Base-by-base conservation (phyloP, 2,797 vertebrate species). In the Dallia pectoralis region DNA sequence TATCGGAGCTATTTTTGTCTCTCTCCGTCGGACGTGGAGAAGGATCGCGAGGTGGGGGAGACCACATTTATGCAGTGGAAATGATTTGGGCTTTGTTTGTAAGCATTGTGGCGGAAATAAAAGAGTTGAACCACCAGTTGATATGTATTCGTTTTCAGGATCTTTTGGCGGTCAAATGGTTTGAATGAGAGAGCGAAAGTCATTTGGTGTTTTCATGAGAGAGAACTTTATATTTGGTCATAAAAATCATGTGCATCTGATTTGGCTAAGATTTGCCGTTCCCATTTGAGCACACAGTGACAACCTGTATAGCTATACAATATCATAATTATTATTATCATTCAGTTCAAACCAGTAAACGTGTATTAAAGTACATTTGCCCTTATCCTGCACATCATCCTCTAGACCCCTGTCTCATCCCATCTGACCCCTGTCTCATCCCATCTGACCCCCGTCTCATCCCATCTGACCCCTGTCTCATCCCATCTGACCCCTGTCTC, bases 231-330 rank as follows among this genome's bases (percentile, higher is more conserved):
- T 88, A 71, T 81, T 19, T 72, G 72, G 63, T 83, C 75, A 85
- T 85, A 63, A 74, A 86, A 85, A 87, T 89, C 90, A 90, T 88
- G 88, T 81, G 85, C 44, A 27, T 86, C 75, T 90, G 70, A 85
- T 89, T 87, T 77, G 59, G 56, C 33, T 30, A 84, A 78, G 83
- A 89, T 86, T 89, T 36, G 18, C 30, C 30, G 53, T 49, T 67
- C 18, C 27, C n/a, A 62, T n/a, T 56, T 44, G 40, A 44, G 12
- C 40, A 44, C 40, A 40, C 40, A 44, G 2, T 44, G 40, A 44
- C 14, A 44, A 44, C 40, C 40, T 44, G 40, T 44, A 44, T 11
- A 44, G 40, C 40, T 44, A 44, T 14, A 14, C 9, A 44, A 44
- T 14, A 44, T 1, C 11, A 44, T 44, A 11, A 44, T 44, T 44